Evolutionary conservation across 2,888 invertebrate genomes (phyloP).

Genomic region (Tyria jacobaeae): DNA sequence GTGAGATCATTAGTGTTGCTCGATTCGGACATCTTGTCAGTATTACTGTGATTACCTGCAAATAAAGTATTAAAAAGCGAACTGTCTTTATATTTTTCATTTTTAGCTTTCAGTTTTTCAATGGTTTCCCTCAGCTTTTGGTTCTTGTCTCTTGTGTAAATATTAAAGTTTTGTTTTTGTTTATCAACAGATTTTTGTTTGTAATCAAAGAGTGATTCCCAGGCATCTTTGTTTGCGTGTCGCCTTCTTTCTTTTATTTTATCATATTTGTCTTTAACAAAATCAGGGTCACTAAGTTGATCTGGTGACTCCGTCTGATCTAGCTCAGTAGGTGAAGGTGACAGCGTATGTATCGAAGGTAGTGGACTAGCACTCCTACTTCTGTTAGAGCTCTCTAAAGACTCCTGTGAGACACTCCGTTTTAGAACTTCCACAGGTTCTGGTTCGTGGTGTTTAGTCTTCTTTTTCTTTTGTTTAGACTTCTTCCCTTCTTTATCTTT

Average conservation of each 20-base stretch:
- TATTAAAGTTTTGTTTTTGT: constrained; percentile 68
- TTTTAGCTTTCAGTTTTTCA: constrained; percentile 88
- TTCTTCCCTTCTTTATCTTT: constrained; percentile 81
- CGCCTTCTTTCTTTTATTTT: constrained; percentile 87
- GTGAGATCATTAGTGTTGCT: constrained; percentile 60
- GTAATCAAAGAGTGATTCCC: constrained; percentile 79
- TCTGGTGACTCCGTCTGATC: constrained; percentile 56
- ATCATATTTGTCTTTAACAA: constrained; percentile 87
- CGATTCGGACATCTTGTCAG: constrained; percentile 56
- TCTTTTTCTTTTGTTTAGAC: constrained; percentile 81
- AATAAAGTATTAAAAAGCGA: constrained; percentile 71
- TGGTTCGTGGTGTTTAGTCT: constrained; percentile 69
- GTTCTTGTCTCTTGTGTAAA: constrained; percentile 82
- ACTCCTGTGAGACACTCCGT: constrained; percentile 66
- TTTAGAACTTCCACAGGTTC: constrained; percentile 58
- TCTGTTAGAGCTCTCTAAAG: constrained; percentile 75
- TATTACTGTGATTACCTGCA: constrained; percentile 59
- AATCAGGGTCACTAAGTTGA: constrained; percentile 70
- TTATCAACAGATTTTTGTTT: constrained; percentile 78
- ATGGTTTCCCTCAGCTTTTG: constrained; percentile 86
- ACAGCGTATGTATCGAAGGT: constrained; percentile 78
- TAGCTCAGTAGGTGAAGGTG: constrained; percentile 72
- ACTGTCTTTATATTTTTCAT: constrained; percentile 82
- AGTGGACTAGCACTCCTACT: constrained; percentile 80
- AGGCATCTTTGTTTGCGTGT: constrained; percentile 80